Evolutionary conservation across 2,113 vertebrate species (phyloP).

Genomic region (Sturnus vulgaris): DNA sequence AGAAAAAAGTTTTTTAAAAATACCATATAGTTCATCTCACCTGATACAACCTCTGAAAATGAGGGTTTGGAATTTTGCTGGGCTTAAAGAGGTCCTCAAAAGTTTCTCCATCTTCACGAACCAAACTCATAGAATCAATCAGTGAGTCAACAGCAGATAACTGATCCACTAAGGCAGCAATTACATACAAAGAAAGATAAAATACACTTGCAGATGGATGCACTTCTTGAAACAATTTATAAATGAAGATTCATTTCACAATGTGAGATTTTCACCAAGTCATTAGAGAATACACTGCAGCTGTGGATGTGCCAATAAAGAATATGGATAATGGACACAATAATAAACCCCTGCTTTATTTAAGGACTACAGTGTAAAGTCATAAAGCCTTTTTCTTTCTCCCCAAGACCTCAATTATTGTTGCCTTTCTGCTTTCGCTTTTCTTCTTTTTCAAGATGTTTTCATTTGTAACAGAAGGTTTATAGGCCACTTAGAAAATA

Average conservation of each 20-base stretch:
- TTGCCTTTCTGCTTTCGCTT: neutral
- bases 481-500: conserved; percentile 23
- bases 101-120: conserved; percentile 75
- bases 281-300: neutral
- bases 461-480: conserved; percentile 31
- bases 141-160: conserved; percentile 84
- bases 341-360: neutral
- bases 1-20: neutral
- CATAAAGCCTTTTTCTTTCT: neutral
- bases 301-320: neutral
- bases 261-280: neutral
- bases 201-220: neutral
- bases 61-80: conserved; percentile 88
- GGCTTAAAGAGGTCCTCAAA: conserved; percentile 83
- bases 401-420: neutral
- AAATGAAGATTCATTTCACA: neutral
- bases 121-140: conserved; percentile 92
- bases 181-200: conserved; percentile 1
- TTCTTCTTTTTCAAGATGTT: conserved; percentile 17
- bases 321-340: neutral
- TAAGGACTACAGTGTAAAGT: neutral
- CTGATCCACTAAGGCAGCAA: conserved; percentile 76
- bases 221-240: neutral
- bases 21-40: conserved; percentile 62
- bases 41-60: conserved; percentile 94